Evolutionary conservation across 2,888 invertebrate genomes (phyloP).

Genomic region (Pogonocherus hispidulus): DNA sequence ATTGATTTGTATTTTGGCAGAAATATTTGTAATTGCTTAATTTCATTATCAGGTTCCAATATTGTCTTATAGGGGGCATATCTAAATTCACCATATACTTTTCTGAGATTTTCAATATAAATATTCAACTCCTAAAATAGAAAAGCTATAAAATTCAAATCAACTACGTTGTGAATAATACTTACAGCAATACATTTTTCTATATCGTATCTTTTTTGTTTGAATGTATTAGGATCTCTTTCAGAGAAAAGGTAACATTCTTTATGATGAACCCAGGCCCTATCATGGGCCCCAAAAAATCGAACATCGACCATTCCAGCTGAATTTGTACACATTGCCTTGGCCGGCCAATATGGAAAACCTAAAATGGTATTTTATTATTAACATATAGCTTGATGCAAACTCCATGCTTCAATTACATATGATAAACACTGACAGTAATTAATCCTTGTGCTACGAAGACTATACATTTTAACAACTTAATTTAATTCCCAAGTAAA

Average conservation of each 20-base stretch:
- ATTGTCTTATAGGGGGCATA: constrained; percentile 81
- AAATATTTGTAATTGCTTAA: constrained; percentile 76
- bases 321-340: constrained; percentile 81
- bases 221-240: constrained; percentile 78
- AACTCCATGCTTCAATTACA: too few species aligned
- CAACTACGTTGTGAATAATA: not conserved
- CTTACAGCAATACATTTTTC: constrained; percentile 75
- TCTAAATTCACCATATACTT: constrained; percentile 80
- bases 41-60: constrained; percentile 75
- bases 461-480: too few species aligned
- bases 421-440: too few species aligned
- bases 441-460: too few species aligned
- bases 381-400: too few species aligned
- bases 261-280: constrained; percentile 89
- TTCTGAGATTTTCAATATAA: constrained; percentile 81
- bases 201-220: constrained; percentile 73
- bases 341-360: constrained; percentile 98
- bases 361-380: too few species aligned
- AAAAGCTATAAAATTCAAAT: not conserved
- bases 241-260: constrained; percentile 88
- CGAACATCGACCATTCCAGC: constrained; percentile 86
- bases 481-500: too few species aligned
- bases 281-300: constrained; percentile 96
- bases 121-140: constrained; percentile 78
- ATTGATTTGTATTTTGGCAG: constrained; percentile 68